Evolutionary conservation across 1,140 invertebrate genomes (phyloP).

Genomic region (Cyclina sinensis): DNA sequence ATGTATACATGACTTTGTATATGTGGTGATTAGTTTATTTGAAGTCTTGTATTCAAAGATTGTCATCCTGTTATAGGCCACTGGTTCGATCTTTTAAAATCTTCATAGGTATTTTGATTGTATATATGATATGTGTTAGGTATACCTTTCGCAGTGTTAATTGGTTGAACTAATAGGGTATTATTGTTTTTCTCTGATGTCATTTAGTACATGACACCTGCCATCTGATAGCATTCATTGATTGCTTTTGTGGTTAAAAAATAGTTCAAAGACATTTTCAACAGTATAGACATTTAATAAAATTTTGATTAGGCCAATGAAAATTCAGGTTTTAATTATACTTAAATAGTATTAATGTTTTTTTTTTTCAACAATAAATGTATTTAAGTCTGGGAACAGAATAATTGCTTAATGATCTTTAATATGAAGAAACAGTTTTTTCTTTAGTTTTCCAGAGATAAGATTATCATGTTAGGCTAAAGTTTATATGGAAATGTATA

Average conservation of each 20-base stretch:
- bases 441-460: too few relatives aligned
- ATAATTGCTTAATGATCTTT: too few relatives aligned
- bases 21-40: background rate
- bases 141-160: background rate
- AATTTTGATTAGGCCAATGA: too few relatives aligned
- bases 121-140: background rate
- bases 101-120: too few relatives aligned
- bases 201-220: slow-evolving; percentile 32
- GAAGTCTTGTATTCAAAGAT: background rate
- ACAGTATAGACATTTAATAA: too few relatives aligned
- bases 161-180: background rate
- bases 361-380: too few relatives aligned
- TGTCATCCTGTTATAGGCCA: background rate
- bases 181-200: slow-evolving; percentile 25
- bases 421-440: too few relatives aligned
- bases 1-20: background rate
- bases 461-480: background rate
- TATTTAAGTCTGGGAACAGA: too few relatives aligned
- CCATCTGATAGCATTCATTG: background rate
- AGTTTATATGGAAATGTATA: background rate
- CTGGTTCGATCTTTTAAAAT: background rate
- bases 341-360: too few relatives aligned
- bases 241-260: background rate
- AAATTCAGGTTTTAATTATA: too few relatives aligned
- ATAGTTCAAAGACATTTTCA: too few relatives aligned